Conservation (phyloP, 2,113 vertebrate species). For the Ciconia maguari region DNA sequence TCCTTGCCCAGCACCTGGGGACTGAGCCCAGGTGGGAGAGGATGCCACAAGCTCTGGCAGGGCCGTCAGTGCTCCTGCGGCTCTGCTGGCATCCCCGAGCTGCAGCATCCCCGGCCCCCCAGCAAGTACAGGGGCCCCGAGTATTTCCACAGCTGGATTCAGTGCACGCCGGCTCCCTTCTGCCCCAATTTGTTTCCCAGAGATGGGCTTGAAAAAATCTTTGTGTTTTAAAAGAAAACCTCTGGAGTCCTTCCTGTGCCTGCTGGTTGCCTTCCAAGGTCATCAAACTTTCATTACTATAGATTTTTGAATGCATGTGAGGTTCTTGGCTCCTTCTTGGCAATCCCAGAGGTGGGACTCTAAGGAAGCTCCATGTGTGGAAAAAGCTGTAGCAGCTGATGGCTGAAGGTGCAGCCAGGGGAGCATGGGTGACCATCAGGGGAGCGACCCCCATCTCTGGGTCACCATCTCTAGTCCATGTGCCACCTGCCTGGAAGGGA, state of each 20-base stretch:
- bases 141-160: neutral
- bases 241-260: neutral
- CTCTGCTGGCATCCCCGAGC: neutral
- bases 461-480: neutral
- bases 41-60: neutral
- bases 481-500: neutral
- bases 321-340: neutral
- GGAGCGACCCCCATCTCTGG: neutral
- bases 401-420: neutral
- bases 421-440: neutral
- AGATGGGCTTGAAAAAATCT: neutral
- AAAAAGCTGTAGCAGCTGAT: neutral
- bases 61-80: accelerated
- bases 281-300: conserved; percentile 47
- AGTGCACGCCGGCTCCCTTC: neutral
- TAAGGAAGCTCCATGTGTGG: neutral
- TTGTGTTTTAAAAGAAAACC: conserved; percentile 14
- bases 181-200: conserved; percentile 20
- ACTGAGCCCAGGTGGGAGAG: neutral
- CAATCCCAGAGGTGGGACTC: neutral
- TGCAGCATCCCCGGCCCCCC: neutral
- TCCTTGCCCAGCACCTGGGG: neutral
- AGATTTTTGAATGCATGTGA: neutral
- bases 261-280: conserved; percentile 21
- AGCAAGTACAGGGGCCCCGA: neutral